Evolutionary conservation across 2,797 vertebrate genomes (phyloP).

Genomic region (Silurus aristotelis): DNA sequence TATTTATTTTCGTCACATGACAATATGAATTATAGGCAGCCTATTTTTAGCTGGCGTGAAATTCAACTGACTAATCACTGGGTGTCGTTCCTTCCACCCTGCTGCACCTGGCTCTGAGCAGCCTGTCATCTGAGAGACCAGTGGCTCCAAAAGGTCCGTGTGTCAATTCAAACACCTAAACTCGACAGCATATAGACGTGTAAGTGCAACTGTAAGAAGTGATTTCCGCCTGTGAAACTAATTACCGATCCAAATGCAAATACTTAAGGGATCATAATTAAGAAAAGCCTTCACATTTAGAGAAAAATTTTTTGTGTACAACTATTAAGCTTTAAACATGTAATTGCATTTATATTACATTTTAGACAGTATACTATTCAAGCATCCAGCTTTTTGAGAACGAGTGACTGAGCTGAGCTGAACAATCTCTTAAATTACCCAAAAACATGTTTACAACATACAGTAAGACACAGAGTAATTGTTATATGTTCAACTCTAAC

Average conservation of each 20-base stretch:
- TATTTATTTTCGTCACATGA: conserved; percentile 14
- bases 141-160: conserved; percentile 43
- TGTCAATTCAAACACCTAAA: conserved; percentile 48
- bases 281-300: not conserved
- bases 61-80: conserved; percentile 52
- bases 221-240: conserved; percentile 31
- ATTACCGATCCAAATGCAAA: conserved; percentile 18
- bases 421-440: not conserved
- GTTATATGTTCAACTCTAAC: not conserved
- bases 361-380: not conserved
- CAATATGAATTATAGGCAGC: not conserved
- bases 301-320: not conserved
- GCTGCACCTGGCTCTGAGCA: conserved; percentile 49
- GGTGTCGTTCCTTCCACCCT: conserved; percentile 24
- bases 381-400: not conserved
- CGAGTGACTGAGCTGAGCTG: not conserved
- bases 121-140: conserved; percentile 47
- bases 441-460: not conserved
- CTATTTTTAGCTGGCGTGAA: conserved; percentile 38
- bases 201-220: conserved; percentile 65
- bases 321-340: not conserved
- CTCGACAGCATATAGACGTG: conserved; percentile 63
- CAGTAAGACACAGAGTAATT: not conserved
- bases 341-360: not conserved
- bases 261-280: not conserved